phyloP scores from a whole-genome alignment of 2,797 vertebrate species.

The Coracias cyanogaster region DNA sequence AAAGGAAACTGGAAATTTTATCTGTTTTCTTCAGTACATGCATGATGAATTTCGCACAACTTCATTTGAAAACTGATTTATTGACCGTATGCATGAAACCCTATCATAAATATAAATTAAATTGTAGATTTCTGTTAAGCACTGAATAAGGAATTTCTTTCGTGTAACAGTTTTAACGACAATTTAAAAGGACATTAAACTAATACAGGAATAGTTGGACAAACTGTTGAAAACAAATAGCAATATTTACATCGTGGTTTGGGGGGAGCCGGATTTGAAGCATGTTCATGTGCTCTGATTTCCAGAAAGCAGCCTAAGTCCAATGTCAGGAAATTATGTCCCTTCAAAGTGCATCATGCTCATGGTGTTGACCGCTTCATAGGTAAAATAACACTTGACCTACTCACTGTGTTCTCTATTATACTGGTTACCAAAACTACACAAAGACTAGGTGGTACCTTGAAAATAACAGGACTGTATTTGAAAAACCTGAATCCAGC shows the following conservation, averaged over 20 bases:
- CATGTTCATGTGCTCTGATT: background rate
- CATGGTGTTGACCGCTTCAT: background rate
- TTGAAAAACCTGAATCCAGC: background rate
- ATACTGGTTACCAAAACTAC: background rate
- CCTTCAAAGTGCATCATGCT: background rate
- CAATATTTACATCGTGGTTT: background rate
- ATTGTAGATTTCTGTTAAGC: background rate
- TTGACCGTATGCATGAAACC: background rate
- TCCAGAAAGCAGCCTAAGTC: background rate
- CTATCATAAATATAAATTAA: background rate
- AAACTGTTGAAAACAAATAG: background rate
- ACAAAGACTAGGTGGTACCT: background rate
- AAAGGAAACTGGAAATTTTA: constrained; percentile 3
- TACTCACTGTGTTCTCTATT: rapidly evolving
- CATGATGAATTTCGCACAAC: background rate
- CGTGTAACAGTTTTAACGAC: background rate
- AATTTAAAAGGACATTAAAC: background rate
- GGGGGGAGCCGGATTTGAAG: background rate
- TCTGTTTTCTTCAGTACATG: background rate
- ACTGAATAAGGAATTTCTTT: background rate
- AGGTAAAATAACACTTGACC: background rate
- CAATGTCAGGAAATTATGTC: background rate
- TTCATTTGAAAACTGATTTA: background rate
- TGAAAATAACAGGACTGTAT: rapidly evolving
- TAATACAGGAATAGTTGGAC: background rate